Evolutionary conservation across 2,797 vertebrate genomes (phyloP).

Genomic region (Gymnoscopelus microlampas): DNA sequence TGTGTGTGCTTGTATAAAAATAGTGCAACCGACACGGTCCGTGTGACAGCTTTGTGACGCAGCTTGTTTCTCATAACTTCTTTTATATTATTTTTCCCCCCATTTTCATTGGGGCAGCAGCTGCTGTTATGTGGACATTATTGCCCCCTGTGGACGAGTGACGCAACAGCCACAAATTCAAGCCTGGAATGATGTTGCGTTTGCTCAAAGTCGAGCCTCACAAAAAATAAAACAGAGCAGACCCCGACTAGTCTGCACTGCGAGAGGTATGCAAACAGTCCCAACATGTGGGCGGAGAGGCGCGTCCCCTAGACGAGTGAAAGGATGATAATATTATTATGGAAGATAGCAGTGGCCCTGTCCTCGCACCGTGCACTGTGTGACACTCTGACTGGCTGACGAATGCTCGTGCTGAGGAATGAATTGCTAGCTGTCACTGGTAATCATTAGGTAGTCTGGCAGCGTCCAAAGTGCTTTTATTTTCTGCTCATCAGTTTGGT

Average conservation of each 20-base stretch:
- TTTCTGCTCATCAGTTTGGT: conserved; percentile 80
- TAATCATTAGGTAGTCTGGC: conserved; percentile 83
- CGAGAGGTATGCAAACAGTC: conserved; percentile 50
- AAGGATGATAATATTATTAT: conserved; percentile 40
- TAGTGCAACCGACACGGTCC: not conserved
- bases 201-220: conserved; percentile 14
- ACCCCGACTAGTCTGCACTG: conserved; percentile 21
- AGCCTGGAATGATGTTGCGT: conserved; percentile 8
- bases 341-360: conserved; percentile 47
- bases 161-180: conserved; percentile 26
- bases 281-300: conserved; percentile 21
- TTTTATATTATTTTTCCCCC: conserved; percentile 23
- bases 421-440: conserved; percentile 81
- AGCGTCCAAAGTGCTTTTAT: conserved; percentile 79
- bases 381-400: conserved; percentile 71
- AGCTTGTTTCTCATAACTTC: conserved; percentile 22
- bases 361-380: conserved; percentile 46
- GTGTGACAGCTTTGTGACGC: conserved; percentile 21
- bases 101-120: conserved; percentile 11
- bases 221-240: conserved; percentile 36
- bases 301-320: conserved; percentile 26
- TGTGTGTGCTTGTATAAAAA: not conserved
- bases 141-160: conserved; percentile 44
- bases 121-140: conserved; percentile 25
- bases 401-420: conserved; percentile 75